These are phyloP conservation scores for Simalia tracyae DNA, from an alignment of 2,797 vertebrate genomes.

Conservation along the genomic window DNA sequence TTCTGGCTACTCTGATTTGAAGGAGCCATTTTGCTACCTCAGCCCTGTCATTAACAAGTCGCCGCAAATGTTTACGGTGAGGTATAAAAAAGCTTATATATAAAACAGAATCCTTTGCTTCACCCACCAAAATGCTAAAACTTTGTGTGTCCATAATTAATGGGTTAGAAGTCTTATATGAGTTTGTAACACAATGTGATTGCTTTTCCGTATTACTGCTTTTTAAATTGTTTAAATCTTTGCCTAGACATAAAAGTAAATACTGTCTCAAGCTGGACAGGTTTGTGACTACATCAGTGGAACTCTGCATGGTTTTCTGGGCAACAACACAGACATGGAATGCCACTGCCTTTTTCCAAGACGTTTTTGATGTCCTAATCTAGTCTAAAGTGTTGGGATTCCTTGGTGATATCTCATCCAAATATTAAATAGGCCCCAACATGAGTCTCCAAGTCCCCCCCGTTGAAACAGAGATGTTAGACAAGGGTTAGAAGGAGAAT, in stretches of 20 bases:
- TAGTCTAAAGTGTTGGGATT: neutral
- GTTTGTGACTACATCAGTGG: neutral
- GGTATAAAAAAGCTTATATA: constrained; percentile 43
- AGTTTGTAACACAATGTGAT: constrained; percentile 8
- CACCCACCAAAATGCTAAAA: neutral
- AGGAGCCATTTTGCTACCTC: constrained; percentile 57
- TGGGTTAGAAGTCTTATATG: constrained; percentile 19
- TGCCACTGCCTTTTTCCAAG: neutral
- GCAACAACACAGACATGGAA: neutral
- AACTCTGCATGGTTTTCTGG: neutral
- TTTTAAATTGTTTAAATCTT: constrained; percentile 41
- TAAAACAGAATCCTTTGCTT: constrained; percentile 42
- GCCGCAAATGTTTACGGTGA: constrained; percentile 58
- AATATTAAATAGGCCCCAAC: neutral
- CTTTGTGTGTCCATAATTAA: neutral
- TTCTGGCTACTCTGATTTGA: constrained; percentile 69
- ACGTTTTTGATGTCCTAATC: neutral
- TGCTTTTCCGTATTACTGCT: constrained; percentile 37
- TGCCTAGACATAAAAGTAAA: neutral
- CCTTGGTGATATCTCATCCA: neutral
- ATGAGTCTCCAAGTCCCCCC: neutral
- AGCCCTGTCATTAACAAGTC: constrained; percentile 59
- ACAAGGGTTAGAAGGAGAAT: neutral
- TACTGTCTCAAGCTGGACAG: neutral
- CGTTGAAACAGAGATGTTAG: neutral